Evolutionary conservation across 1,140 invertebrate genomes (phyloP).

Genomic region (Phymorhynchus buccinoides): DNA sequence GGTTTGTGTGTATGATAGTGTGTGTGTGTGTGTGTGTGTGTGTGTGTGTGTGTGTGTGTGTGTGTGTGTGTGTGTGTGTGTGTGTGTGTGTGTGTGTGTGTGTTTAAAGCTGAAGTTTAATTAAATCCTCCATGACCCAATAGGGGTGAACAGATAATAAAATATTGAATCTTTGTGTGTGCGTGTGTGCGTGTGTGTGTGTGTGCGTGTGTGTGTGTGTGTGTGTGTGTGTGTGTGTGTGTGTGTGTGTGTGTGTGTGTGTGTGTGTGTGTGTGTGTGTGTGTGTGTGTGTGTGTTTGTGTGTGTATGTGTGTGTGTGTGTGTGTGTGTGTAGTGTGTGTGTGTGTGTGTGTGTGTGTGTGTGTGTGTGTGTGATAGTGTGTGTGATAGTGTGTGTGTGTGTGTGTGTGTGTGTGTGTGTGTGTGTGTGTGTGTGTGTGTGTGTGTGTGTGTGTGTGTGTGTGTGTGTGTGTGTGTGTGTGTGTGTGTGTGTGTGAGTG

Average conservation of each 20-base stretch:
- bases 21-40: conserved; percentile 19
- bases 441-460: conserved; percentile 21
- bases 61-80: not conserved
- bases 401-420: not conserved
- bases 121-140: too few species aligned
- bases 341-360: not conserved
- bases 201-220: conserved; percentile 21
- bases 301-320: not conserved
- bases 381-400: too few species aligned
- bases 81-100: conserved; percentile 5
- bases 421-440: conserved; percentile 1
- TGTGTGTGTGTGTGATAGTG: not conserved
- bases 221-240: conserved; percentile 20
- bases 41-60: conserved; percentile 14
- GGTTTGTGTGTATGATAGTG: not conserved
- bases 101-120: not conserved
- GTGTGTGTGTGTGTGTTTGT: conserved; percentile 9
- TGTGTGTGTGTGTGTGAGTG: not conserved
- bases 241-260: conserved; percentile 22
- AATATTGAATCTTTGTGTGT: not conserved
- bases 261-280: conserved; percentile 8
- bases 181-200: conserved; percentile 6
- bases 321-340: not conserved
- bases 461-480: conserved; percentile 9
- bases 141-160: too few species aligned